These are phyloP conservation scores for Porites australiensis DNA, from an alignment of 64 coral and sea anemone genomes.

Conservation along the genomic window DNA sequence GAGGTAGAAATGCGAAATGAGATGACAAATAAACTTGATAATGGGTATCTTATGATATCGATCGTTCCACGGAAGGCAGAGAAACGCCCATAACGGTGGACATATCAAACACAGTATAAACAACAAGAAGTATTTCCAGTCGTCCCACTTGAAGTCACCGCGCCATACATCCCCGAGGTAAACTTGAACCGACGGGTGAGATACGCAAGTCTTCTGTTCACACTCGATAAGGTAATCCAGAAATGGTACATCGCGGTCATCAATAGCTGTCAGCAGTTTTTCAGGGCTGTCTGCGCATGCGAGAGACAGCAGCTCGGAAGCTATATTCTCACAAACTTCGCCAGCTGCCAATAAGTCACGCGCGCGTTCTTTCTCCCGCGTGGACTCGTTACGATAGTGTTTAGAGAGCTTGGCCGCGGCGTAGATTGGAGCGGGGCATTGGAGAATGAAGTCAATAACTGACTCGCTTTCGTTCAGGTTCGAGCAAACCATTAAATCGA, in stretches of 20 bases:
- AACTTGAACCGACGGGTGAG: conserved; percentile 92
- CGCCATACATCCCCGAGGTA: conserved; percentile 98
- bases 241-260: conserved; percentile 91
- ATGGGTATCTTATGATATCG: conserved; percentile 93
- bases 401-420: conserved; percentile 91
- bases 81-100: conserved; percentile 88
- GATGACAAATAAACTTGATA: conserved; percentile 97
- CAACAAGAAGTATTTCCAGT: conserved; percentile 93
- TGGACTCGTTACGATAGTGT: conserved; percentile 90
- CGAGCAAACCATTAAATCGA: conserved; percentile 97
- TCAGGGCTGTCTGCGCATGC: conserved; percentile 88
- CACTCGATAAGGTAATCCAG: conserved; percentile 93
- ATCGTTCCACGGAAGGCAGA: conserved; percentile 98
- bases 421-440: conserved; percentile 95
- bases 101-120: conserved; percentile 87
- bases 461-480: conserved; percentile 85
- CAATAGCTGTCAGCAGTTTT: conserved; percentile 84
- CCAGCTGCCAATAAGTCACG: conserved; percentile 87
- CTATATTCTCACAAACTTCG: conserved; percentile 85
- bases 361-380: conserved; percentile 91
- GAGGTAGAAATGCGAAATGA: conserved; percentile 96
- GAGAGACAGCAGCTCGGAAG: conserved; percentile 88
- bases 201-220: conserved; percentile 96
- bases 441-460: conserved; percentile 91
- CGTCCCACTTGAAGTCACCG: conserved; percentile 91